Conservation (phyloP, 2,113 vertebrate genomes). For the Erinaceus europaeus region DNA sequence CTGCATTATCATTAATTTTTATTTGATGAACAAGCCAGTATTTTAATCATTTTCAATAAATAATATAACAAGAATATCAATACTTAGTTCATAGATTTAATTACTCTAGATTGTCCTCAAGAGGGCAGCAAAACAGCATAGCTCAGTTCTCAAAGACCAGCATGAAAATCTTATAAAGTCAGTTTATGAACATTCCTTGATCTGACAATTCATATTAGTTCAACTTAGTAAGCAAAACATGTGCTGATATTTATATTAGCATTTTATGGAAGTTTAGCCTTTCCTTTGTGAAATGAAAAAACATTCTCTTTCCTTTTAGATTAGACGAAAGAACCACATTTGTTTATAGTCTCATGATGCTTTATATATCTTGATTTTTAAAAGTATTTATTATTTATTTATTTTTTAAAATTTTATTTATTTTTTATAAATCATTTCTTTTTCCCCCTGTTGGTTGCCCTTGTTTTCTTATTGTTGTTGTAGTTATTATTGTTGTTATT, state of each 20-base stretch:
- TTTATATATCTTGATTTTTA: too few species aligned
- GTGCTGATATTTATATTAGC: neutral
- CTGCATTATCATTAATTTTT: conserved; percentile 2
- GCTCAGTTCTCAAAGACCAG: neutral
- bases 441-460: neutral
- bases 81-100: neutral
- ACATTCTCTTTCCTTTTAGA: neutral
- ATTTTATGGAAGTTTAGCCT: neutral
- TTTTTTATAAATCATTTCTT: neutral
- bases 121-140: conserved; percentile 68
- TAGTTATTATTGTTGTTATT: neutral
- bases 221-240: conserved; percentile 17
- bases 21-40: neutral
- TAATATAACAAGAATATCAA: neutral
- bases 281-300: conserved; percentile 20
- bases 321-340: conserved; percentile 6
- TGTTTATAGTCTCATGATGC: neutral
- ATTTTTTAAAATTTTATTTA: neutral
- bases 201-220: neutral
- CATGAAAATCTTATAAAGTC: neutral
- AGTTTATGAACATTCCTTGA: neutral
- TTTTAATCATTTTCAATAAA: neutral
- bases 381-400: too few species aligned
- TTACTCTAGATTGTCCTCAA: conserved; percentile 27
- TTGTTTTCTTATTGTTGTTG: neutral